Conservation (phyloP, 2,797 vertebrate genomes). For the Rhinoraja longicauda region DNA sequence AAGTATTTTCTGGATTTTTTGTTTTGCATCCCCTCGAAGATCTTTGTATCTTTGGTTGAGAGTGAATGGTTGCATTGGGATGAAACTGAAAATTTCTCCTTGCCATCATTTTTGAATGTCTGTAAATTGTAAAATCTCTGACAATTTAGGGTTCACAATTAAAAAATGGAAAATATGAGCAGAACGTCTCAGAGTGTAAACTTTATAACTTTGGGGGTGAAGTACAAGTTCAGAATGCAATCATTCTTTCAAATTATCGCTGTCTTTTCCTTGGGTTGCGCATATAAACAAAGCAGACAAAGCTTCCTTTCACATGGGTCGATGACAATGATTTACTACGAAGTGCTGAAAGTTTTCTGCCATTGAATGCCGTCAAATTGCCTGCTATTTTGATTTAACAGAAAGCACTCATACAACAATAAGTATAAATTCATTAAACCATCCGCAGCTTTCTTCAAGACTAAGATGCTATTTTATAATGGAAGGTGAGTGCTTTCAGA, state of each 20-base stretch:
- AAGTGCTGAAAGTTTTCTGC: background rate
- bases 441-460: background rate
- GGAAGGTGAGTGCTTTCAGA: background rate
- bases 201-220: background rate
- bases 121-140: background rate
- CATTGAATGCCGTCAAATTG: background rate
- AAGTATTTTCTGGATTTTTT: background rate
- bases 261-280: background rate
- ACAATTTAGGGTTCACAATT: background rate
- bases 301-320: background rate
- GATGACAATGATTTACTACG: background rate
- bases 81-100: background rate
- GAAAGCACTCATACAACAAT: background rate
- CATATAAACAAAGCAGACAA: background rate
- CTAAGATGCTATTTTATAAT: background rate
- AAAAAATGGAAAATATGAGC: background rate
- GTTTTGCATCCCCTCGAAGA: background rate
- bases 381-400: background rate
- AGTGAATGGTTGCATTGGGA: background rate
- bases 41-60: background rate
- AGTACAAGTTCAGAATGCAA: background rate
- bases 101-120: background rate
- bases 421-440: background rate
- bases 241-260: background rate
- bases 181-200: background rate